These are phyloP conservation scores for Eumerus sabulonum DNA, from an alignment of 2,888 invertebrate species.

Conservation along the genomic window DNA sequence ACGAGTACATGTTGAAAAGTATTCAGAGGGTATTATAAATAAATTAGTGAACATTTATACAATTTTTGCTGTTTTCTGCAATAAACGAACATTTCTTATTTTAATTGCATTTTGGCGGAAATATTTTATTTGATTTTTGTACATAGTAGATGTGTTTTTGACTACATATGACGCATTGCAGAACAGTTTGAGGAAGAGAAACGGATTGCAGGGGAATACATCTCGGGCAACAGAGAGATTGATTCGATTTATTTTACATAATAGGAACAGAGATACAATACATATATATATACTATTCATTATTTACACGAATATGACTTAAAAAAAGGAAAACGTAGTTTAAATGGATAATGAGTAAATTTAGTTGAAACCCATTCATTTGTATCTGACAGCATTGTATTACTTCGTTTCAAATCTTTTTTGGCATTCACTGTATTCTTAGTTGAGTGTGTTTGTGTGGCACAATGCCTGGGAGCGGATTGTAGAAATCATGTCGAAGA, in stretches of 20 bases:
- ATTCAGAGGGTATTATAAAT: conserved; percentile 16
- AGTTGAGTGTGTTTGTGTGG: conserved; percentile 5
- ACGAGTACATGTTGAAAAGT: conserved; percentile 19
- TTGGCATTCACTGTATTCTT: conserved; percentile 18
- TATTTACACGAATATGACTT: neutral
- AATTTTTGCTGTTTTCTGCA: neutral
- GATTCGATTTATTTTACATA: conserved; percentile 40
- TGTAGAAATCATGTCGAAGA: conserved; percentile 10
- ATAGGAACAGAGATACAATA: conserved; percentile 64
- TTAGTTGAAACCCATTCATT: conserved; percentile 56
- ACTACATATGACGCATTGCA: conserved; percentile 7
- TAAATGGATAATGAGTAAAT: conserved; percentile 48
- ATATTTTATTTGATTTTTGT: conserved; percentile 36
- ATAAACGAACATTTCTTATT: neutral
- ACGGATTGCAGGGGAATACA: conserved; percentile 2
- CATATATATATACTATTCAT: conserved; percentile 11
- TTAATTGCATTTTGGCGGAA: neutral
- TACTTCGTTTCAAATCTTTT: conserved; percentile 15
- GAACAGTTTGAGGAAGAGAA: conserved; percentile 6
- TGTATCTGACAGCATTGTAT: conserved; percentile 31
- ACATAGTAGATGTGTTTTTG: conserved; percentile 22
- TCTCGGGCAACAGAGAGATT: too few species aligned
- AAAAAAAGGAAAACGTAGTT: neutral
- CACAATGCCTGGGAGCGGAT: conserved; percentile 2
- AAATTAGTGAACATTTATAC: conserved; percentile 54